Evolutionary conservation across 1,140 invertebrate species (phyloP).

Genomic region (Drosophila virilis): DNA sequence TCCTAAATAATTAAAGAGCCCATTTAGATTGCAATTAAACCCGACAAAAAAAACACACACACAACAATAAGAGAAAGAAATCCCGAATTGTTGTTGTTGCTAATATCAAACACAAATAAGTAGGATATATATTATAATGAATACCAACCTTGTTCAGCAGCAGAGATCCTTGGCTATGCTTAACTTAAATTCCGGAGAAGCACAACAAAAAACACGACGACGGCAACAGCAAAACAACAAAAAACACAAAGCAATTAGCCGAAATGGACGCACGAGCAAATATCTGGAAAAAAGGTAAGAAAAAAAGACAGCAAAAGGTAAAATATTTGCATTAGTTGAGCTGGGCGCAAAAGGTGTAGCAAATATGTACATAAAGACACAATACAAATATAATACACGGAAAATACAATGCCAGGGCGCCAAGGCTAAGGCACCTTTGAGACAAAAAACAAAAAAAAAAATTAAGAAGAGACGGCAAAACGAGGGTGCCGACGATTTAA

Average conservation of each 20-base stretch:
- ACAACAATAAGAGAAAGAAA: conserved; percentile 9
- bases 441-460: no score
- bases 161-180: conserved; percentile 36
- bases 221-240: conserved; percentile 11
- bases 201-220: conserved; percentile 29
- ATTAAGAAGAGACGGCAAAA: no score
- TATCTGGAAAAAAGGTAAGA: conserved; percentile 42
- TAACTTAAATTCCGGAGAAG: conserved; percentile 41
- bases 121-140: conserved; percentile 54
- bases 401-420: conserved; percentile 9
- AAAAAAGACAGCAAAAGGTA: conserved; percentile 67
- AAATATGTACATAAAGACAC: conserved; percentile 41
- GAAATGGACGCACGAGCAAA: conserved; percentile 68
- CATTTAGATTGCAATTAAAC: conserved; percentile 53
- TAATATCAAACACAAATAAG: conserved; percentile 39
- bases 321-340: conserved; percentile 73
- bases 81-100: conserved; percentile 27
- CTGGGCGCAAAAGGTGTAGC: conserved; percentile 34
- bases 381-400: conserved; percentile 18
- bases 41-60: conserved; percentile 21
- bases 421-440: conserved; percentile 19
- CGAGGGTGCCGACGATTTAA: not conserved
- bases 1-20: conserved; percentile 61
- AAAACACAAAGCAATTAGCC: conserved; percentile 76
- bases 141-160: conserved; percentile 50